Percentiles rank a stretch among this genome's conserved stretches.
Conservation (phyloP, 2,113 vertebrate species). For the Phalacrocorax pelagicus region DNA sequence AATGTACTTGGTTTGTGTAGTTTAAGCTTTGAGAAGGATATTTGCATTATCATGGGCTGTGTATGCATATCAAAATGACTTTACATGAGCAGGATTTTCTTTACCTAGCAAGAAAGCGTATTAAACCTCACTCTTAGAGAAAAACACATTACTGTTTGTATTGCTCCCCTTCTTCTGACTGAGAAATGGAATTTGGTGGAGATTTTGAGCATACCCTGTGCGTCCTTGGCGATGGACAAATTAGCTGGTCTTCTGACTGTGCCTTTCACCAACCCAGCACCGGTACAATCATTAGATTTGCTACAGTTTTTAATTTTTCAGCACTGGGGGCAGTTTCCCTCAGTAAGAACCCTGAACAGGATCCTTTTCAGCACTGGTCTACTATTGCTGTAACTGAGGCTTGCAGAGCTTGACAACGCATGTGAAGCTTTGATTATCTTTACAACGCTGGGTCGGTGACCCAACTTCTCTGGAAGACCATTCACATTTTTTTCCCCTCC, state of each 20-base stretch:
- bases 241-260: background rate
- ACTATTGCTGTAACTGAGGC: background rate
- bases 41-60: background rate
- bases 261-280: background rate
- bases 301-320: background rate
- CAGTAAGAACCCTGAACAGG: background rate
- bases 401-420: background rate
- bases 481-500: conserved; percentile 13
- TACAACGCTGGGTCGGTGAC: background rate
- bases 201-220: background rate
- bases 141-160: background rate
- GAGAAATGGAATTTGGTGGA: background rate
- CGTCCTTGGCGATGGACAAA: background rate
- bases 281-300: background rate
- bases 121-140: background rate
- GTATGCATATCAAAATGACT: background rate
- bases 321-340: background rate
- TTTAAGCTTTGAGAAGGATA: background rate
- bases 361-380: background rate
- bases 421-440: background rate
- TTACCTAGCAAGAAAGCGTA: background rate
- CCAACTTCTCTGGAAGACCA: background rate
- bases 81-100: background rate
- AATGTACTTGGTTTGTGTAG: background rate
- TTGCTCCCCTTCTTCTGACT: background rate